Percentiles rank a stretch among this genome's conserved stretches.
Evolutionary conservation across 2,113 vertebrate genomes (phyloP).

Genomic region (Bettongia penicillata): DNA sequence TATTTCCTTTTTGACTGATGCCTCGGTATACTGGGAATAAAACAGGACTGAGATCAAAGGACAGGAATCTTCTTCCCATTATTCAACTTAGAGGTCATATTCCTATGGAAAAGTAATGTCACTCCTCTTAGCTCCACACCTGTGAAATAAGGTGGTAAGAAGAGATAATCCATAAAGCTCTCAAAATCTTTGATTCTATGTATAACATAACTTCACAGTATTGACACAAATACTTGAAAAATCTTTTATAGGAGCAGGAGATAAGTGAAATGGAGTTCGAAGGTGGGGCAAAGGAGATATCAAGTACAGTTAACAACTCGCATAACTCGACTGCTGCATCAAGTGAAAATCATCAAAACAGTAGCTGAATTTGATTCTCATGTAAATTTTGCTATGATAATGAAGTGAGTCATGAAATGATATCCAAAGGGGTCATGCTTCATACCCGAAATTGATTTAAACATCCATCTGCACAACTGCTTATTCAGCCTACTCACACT

Average conservation of each 20-base stretch:
- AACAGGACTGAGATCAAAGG: neutral
- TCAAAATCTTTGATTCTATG: neutral
- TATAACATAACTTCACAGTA: neutral
- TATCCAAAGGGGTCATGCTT: neutral
- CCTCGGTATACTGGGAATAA: neutral
- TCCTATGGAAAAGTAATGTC: neutral
- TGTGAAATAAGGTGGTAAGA: neutral
- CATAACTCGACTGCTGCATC: neutral
- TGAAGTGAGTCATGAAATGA: neutral
- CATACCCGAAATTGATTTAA: conserved; percentile 11
- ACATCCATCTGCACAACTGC: neutral
- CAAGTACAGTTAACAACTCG: neutral
- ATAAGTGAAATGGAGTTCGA: neutral
- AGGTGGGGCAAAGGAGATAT: neutral
- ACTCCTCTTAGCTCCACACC: neutral
- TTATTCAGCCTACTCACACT: neutral
- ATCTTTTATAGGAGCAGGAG: neutral
- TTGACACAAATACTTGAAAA: neutral
- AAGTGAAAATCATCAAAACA: neutral
- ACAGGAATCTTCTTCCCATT: neutral
- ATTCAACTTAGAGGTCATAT: neutral
- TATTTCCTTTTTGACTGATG: neutral
- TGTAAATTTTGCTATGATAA: neutral
- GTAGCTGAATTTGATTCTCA: neutral
- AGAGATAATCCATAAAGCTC: neutral